Base-by-base conservation (phyloP, 2,888 invertebrate species). In the Alloscopus bannaensis region DNA sequence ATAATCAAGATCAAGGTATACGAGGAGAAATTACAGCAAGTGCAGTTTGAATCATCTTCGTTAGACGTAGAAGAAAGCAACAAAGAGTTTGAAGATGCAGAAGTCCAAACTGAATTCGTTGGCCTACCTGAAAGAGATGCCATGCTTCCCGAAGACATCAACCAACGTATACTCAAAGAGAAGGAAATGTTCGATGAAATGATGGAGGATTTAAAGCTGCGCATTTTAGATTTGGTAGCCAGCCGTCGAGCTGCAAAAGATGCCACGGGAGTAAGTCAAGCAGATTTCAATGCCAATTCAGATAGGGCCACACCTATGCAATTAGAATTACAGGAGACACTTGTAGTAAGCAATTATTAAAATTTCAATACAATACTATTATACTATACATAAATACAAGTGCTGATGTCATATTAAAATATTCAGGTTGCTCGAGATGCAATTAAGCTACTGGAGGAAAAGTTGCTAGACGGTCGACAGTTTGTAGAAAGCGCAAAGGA, bases 61-160 rank as follows among this genome's bases (percentile, higher is more conserved):
- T 94, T 85, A 91, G 91, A 0, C 95, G 95, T 87, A 95, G 95
- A 76, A 22, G 45, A 11, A 20, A 62, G 73, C 36, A 22, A 75
- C 13, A 77, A 79, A 45, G 75, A 81, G 24, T 71, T 62, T 24
- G 52, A 66, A 0, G 52, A 68, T 26, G 57, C 70, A 64, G 76
- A 76, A 28, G 66, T 73, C 36, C 73, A 73, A 57, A 73, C 73
- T 6, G 73, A 73, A 26, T n/a, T n/a, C n/a, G 29, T n/a, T 57
- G 13, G 26, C 11, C 13, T 13, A 29, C 57, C 57, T 42, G 55
- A 55, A 11, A 36, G 16, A 4, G 29, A 16, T 6, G 42, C n/a
- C 8, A 31, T 11, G 2, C 52, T 72, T 28, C 55, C 65, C 3
- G 65, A 65, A 28, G 65, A 65, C 36, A 57, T 73, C 4, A 57